Conservation (phyloP, 2,113 vertebrate genomes). For the Salminus brasiliensis region DNA sequence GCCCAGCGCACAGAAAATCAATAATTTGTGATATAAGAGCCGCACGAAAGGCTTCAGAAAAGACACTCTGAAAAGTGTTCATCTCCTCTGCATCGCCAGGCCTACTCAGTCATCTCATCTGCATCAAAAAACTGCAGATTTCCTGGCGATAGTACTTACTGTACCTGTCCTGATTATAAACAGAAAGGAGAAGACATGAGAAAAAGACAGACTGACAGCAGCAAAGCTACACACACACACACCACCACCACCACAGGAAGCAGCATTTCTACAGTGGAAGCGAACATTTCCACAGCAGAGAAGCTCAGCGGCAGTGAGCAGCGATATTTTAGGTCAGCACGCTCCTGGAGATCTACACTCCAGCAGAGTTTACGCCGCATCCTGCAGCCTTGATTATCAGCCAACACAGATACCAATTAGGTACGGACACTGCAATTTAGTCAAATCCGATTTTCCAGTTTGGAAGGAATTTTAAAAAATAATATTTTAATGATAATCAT, state of each 20-base stretch:
- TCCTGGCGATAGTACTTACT: background rate
- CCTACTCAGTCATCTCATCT: background rate
- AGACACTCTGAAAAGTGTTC: background rate
- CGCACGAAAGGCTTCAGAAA: background rate
- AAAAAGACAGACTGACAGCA: background rate
- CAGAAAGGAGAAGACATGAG: background rate
- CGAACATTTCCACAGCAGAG: no score
- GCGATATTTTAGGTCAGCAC: background rate
- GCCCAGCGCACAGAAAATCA: conserved; percentile 20
- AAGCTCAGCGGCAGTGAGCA: background rate
- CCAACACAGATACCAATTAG: no score
- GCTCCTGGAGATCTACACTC: background rate
- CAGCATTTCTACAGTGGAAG: background rate
- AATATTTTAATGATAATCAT: no score
- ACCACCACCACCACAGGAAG: background rate
- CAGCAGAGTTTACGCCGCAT: background rate
- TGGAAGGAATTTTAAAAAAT: no score
- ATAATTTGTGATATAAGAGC: conserved; percentile 15
- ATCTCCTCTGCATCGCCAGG: background rate
- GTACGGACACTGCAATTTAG: no score
- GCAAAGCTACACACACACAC: background rate
- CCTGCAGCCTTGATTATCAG: no score
- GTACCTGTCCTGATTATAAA: background rate
- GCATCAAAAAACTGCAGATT: background rate
- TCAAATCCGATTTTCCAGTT: no score